Evolutionary conservation across 1,140 invertebrate genomes (phyloP), one percentile per base, ranked within the genome.

Genomic region (Ceratina calcarata): DNA sequence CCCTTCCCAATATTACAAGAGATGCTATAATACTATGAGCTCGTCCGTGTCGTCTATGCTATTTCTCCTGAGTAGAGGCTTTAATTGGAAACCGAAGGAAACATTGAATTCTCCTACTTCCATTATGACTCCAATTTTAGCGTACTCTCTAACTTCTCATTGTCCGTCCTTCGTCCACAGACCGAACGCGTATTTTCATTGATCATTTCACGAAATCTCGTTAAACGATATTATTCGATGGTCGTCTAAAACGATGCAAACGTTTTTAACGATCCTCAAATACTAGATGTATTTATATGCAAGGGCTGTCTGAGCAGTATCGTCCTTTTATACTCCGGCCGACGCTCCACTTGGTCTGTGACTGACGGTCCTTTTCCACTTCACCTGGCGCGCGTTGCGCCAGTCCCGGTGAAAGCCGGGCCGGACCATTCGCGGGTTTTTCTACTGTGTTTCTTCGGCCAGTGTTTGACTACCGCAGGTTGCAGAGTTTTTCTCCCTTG

Each of bases 11-110:
- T n/a, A n/a, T 51, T 32, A 16, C 37, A 32, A 49, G 10, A 16
- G 45, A 67, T 49, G 51, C 45, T 22, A 24, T 15, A 22, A 49
- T 22, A 16, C 66, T 45, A 45, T 45, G 10, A 45, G 37, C 6
- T 45, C 24, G 53, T 55, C 51, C n/a, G n/a, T n/a, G n/a, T 22
- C 13, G 37, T 20, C 20, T 10, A 2, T 18, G 6, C 12, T 0
- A 53, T 45, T 45, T 6, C 37, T 45, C 37, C 37, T 10, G 45
- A 18, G 22, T 16, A n/a, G 13, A 15, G 55, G 24, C 45, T 71
- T 60, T 71, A 71, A 71, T 71, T 71, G 60, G 22, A 64, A 64
- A 32, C 45, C 71, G 7, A 1, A 15, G 37, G 45, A 27, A 53
- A 24, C n/a, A 51, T 72, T 49, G 57, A 49, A 60, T 73, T 32